Evolutionary conservation across 2,888 invertebrate genomes (phyloP).

Genomic region (Epiblema foenella): DNA sequence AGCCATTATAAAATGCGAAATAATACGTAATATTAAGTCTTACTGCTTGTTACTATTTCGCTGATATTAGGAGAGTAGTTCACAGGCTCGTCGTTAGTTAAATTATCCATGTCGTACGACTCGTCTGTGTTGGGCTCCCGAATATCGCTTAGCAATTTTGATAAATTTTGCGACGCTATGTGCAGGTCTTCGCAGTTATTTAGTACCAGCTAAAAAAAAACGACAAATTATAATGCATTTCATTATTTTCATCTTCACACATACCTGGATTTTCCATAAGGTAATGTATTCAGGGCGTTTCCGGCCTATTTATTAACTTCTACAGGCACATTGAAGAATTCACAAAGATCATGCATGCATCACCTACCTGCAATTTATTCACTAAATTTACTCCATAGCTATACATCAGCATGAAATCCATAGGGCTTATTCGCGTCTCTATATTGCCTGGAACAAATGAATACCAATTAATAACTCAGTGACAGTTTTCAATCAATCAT

Average conservation of each 20-base stretch:
- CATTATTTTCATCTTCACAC: background rate
- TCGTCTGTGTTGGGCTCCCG: slow-evolving; percentile 55
- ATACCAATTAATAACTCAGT: slow-evolving; percentile 17
- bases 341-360: slow-evolving; percentile 37
- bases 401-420: slow-evolving; percentile 80
- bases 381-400: slow-evolving; percentile 81
- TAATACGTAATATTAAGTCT: background rate
- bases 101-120: slow-evolving; percentile 52
- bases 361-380: slow-evolving; percentile 69
- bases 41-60: slow-evolving; percentile 22
- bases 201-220: slow-evolving; percentile 53
- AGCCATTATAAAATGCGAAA: background rate
- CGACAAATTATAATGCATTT: slow-evolving; percentile 7
- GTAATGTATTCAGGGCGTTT: no score
- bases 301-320: no score
- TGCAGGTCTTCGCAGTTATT: slow-evolving; percentile 63
- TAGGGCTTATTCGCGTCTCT: slow-evolving; percentile 72
- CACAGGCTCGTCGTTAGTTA: slow-evolving; percentile 47
- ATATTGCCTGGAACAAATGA: slow-evolving; percentile 75
- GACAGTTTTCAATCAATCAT: background rate
- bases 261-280: no score
- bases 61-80: slow-evolving; percentile 34
- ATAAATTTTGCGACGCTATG: slow-evolving; percentile 61
- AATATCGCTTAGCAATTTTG: slow-evolving; percentile 65
- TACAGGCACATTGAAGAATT: background rate